Evolutionary conservation across 2,797 vertebrate species (phyloP), one percentile per base, ranked within the genome.

Genomic region (Gobionotothen gibberifrons): DNA sequence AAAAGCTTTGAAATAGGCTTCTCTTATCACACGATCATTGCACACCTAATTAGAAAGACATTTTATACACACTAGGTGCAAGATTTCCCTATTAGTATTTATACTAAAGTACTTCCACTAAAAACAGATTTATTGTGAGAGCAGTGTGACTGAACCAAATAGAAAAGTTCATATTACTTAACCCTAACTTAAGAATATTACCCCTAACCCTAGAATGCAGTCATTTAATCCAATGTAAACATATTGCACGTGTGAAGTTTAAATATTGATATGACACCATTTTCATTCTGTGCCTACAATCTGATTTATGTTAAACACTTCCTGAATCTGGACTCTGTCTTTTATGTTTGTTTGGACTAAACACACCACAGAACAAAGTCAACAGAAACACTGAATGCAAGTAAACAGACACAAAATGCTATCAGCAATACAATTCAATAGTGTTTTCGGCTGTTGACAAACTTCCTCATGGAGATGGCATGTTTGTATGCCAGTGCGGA

Each of bases 281-380:
- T 36, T 6, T 36, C 32, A 36, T 36, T 36, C 32, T 36, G 32
- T 36, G 32, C 32, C 32, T 36, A 9, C 32, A 36, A 36, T 36
- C 32, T 2, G 32, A 36, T 36, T 36, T 36, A 9, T 2, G 32
- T 36, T 1, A 36, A 9, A 36, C 26, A 36, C 32, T 36, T 36
- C 8, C 32, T 36, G 32, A 32, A 5, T 46, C 32, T 48, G 46
- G 61, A 63, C 12, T 54, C 51, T 57, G 51, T 39, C 19, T 22
- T 32, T 0, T 9, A 47, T 52, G 14, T 53, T 82, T 82, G 62
- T 69, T 52, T 17, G 40, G 13, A 42, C 75, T 72, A 65, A 85
- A 85, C 64, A 82, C 82, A 72, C 32, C 32, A 59, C 47, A 15
- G 46, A 42, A 53, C 43, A 58, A 79, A 62, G 44, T 44, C 19